phyloP scores from a whole-genome alignment of 2,113 vertebrate species.

The Talpa occidentalis region DNA sequence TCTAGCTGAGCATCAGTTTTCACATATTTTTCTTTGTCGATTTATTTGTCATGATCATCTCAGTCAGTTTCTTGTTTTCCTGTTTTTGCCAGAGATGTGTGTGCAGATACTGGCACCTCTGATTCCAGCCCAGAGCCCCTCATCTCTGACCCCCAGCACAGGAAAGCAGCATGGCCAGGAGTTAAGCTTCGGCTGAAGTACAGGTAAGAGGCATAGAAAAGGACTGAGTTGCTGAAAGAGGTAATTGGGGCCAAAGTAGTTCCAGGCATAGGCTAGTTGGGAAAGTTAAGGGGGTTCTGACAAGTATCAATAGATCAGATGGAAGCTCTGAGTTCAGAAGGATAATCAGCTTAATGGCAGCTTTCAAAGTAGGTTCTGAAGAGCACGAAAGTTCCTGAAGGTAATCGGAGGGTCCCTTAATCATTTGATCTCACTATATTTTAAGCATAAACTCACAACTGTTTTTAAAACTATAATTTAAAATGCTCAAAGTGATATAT shows the following conservation, averaged over 20 bases:
- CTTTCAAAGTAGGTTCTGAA: not conserved
- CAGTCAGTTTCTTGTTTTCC: not conserved
- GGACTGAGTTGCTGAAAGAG: not conserved
- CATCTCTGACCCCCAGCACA: constrained; percentile 70
- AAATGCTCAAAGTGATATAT: not conserved
- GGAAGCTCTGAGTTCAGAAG: not conserved
- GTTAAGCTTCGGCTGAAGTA: constrained; percentile 80
- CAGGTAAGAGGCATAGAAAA: constrained; percentile 80
- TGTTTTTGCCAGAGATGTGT: constrained; percentile 81
- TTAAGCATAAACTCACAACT: not conserved
- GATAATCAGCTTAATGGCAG: not conserved
- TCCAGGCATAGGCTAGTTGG: not conserved
- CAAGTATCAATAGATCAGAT: no score
- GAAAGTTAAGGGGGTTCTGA: not conserved
- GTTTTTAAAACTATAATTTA: not conserved
- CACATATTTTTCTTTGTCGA: not conserved
- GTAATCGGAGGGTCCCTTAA: not conserved
- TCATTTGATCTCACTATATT: not conserved
- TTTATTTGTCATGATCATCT: not conserved
- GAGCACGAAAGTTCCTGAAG: not conserved
- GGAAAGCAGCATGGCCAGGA: constrained; percentile 80
- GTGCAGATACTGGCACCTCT: constrained; percentile 61
- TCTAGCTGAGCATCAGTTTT: not conserved
- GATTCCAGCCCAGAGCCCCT: not conserved
- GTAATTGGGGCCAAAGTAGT: not conserved